Evolutionary conservation across 2,113 vertebrate genomes (phyloP).

Genomic region (Puntigrus tetrazona): DNA sequence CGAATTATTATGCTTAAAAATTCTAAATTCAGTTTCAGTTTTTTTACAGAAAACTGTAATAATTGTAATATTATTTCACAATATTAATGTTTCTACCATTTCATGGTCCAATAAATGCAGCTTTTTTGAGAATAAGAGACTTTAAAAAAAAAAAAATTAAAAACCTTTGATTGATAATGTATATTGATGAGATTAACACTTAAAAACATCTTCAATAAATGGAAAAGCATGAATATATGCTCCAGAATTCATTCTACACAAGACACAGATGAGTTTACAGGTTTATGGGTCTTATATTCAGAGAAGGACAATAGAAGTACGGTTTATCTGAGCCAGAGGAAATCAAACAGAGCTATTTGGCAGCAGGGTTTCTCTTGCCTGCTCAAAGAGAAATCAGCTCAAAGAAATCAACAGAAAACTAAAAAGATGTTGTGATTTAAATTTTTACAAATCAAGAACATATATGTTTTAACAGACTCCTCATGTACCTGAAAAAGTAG

Average conservation of each 20-base stretch:
- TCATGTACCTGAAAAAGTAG: neutral
- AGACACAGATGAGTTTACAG: neutral
- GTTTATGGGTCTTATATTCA: neutral
- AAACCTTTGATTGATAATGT: neutral
- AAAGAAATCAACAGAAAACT: neutral
- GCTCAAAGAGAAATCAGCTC: neutral
- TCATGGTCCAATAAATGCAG: neutral
- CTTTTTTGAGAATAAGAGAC: neutral
- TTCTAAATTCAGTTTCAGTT: too few species aligned
- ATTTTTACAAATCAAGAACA: neutral
- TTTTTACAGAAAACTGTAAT: too few species aligned
- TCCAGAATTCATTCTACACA: neutral
- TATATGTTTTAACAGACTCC: neutral
- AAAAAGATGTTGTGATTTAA: too few species aligned
- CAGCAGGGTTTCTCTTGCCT: neutral
- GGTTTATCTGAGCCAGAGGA: neutral
- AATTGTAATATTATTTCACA: neutral
- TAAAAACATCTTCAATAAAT: neutral
- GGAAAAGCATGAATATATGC: neutral
- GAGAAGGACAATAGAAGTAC: neutral
- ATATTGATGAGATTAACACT: neutral
- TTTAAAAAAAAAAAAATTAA: neutral
- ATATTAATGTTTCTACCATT: neutral
- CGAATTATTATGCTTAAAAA: too few species aligned
- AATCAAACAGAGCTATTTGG: neutral